phyloP scores from a whole-genome alignment of 2,888 invertebrate species.

The Eupithecia inturbata region DNA sequence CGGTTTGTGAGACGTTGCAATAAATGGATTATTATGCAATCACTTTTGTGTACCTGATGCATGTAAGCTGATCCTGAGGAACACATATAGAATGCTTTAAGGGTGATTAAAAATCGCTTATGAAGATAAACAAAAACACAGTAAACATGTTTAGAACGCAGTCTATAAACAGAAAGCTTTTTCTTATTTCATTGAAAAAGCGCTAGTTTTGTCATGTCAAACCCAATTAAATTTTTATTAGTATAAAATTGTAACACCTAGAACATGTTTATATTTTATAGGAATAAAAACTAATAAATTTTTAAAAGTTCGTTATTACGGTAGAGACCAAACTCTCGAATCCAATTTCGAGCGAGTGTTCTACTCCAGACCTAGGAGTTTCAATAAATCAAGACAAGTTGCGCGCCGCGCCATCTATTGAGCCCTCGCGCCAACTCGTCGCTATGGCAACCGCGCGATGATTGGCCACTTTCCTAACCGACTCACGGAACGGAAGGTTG shows the following conservation, averaged over 20 bases:
- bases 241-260: too few species aligned
- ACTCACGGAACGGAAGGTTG: conserved; percentile 52
- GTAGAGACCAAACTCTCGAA: conserved; percentile 11
- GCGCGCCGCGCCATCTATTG: conserved; percentile 70
- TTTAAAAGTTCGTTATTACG: background rate
- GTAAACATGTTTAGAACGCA: background rate
- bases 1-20: conserved; percentile 70
- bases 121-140: background rate
- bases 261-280: too few species aligned
- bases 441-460: conserved; percentile 76
- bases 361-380: conserved; percentile 20
- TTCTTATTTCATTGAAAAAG: background rate
- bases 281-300: background rate
- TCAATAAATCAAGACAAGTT: conserved; percentile 32
- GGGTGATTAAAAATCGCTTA: conserved; percentile 19
- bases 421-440: conserved; percentile 58
- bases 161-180: background rate
- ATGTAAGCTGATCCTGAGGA: conserved; percentile 36
- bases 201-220: background rate
- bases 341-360: conserved; percentile 21
- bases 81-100: conserved; percentile 37
- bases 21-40: conserved; percentile 80
- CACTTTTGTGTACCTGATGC: conserved; percentile 50
- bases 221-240: too few species aligned
- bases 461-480: conserved; percentile 73